A percentile compares a stretch with the other conserved stretches of the same genome.
Evolutionary conservation across 2,113 vertebrate species (phyloP).

Genomic region (Notiomystis cincta): DNA sequence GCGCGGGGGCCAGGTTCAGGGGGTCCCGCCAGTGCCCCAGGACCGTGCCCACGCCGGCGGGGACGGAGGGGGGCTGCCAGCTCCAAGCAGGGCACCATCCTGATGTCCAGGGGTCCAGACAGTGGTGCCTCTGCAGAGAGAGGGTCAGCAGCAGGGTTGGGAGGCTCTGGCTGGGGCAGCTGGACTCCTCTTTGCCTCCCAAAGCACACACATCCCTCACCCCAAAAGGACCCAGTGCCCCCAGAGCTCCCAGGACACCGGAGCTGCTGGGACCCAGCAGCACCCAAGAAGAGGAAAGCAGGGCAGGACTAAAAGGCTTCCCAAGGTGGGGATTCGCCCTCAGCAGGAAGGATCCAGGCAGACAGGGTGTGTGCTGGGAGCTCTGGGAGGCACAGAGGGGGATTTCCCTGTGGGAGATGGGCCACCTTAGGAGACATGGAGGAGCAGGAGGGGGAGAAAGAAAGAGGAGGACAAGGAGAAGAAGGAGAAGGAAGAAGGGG

Average conservation of each 20-base stretch:
- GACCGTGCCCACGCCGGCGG: not conserved
- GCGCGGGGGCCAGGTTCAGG: not conserved
- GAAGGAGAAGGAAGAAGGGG: not conserved
- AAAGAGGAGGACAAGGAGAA: not conserved
- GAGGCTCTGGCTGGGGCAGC: not conserved
- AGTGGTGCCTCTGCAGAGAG: not conserved
- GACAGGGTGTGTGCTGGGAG: constrained; percentile 3
- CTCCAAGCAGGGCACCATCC: not conserved
- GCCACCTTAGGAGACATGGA: not conserved
- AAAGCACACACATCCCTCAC: not conserved
- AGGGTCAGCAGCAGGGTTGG: not conserved
- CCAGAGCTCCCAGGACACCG: fast-evolving
- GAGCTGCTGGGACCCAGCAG: not conserved
- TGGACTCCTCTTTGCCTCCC: not conserved
- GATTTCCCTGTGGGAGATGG: not conserved
- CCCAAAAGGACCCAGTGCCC: fast-evolving
- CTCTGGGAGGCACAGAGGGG: not conserved
- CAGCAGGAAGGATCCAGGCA: not conserved
- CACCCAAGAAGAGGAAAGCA: fast-evolving
- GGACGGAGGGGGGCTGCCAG: not conserved
- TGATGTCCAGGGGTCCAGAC: not conserved
- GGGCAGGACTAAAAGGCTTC: not conserved
- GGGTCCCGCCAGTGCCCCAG: not conserved
- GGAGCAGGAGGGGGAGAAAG: not conserved
- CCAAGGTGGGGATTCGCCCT: not conserved